phyloP scores from a whole-genome alignment of 1,140 invertebrate genomes.

The Drosophila ercepeae region DNA sequence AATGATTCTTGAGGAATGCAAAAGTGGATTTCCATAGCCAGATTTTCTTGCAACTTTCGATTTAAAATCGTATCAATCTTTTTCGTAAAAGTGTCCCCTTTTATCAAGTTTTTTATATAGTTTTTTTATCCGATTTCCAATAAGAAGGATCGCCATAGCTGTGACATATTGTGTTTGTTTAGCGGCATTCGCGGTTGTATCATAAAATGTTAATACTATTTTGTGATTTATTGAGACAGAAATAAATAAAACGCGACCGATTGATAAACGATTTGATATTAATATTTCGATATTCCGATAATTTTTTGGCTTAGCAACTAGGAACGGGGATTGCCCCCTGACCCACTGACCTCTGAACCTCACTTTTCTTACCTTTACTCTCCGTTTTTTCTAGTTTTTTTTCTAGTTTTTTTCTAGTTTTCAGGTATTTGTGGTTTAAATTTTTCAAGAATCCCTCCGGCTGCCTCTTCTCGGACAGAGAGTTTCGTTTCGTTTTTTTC shows the following conservation, averaged over 20 bases:
- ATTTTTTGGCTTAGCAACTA: slow-evolving; percentile 9
- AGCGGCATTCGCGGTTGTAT: neutral
- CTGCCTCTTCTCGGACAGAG: too few relatives aligned
- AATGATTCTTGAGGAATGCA: neutral
- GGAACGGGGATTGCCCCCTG: slow-evolving; percentile 18
- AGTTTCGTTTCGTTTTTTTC: slow-evolving; percentile 41
- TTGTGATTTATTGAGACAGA: slow-evolving; percentile 34
- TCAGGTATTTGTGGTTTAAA: neutral
- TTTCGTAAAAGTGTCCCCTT: too few relatives aligned
- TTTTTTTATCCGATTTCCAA: slow-evolving; percentile 9
- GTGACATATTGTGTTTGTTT: slow-evolving; percentile 21
- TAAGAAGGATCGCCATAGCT: slow-evolving; percentile 3
- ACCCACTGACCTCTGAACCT: slow-evolving; percentile 16
- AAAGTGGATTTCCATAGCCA: neutral
- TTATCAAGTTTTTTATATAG: neutral
- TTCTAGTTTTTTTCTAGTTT: neutral
- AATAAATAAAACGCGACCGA: slow-evolving; percentile 19
- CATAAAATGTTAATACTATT: slow-evolving; percentile 36
- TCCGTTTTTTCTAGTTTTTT: too few relatives aligned
- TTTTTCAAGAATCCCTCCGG: neutral
- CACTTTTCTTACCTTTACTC: too few relatives aligned
- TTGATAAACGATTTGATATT: slow-evolving; percentile 43
- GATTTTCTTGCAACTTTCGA: slow-evolving; percentile 1
- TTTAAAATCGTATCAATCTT: slow-evolving; percentile 46
- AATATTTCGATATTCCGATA: neutral